These are phyloP conservation scores for Yponomeuta malinellus DNA, from an alignment of 2,888 invertebrate genomes.

Conservation along the genomic window DNA sequence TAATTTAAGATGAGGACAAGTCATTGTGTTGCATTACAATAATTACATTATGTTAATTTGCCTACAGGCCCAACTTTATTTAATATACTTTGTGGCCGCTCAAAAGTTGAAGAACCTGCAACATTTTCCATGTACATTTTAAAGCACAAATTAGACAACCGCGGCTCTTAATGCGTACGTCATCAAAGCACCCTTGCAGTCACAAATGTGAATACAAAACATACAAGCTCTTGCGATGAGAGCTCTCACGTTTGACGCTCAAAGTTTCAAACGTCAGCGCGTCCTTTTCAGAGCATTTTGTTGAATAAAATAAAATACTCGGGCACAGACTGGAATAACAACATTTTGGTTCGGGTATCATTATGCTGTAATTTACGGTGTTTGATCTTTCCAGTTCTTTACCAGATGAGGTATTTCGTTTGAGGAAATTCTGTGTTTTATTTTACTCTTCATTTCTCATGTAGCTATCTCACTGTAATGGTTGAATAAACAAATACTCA, in stretches of 20 bases:
- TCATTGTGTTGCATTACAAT: too few relatives aligned
- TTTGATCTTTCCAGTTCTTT: too few relatives aligned
- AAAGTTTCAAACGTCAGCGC: constrained; percentile 47
- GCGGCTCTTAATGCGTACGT: constrained; percentile 6
- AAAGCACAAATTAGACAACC: neutral
- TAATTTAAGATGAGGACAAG: too few relatives aligned
- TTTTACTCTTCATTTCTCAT: too few relatives aligned
- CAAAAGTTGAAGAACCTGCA: neutral
- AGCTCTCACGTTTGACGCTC: constrained; percentile 38
- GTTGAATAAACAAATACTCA: too few relatives aligned
- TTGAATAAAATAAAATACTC: constrained; percentile 39
- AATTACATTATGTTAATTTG: too few relatives aligned
- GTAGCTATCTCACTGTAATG: too few relatives aligned
- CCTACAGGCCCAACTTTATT: too few relatives aligned
- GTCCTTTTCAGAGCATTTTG: constrained; percentile 63
- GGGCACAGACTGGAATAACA: neutral
- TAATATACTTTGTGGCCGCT: neutral
- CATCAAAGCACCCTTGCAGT: constrained; percentile 20
- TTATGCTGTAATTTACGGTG: too few relatives aligned
- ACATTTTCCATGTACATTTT: neutral
- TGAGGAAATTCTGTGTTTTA: too few relatives aligned
- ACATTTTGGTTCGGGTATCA: neutral
- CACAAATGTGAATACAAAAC: constrained; percentile 38
- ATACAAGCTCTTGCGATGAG: constrained; percentile 41
- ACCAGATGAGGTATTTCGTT: too few relatives aligned